Conservation (phyloP, 1,140 invertebrate species). For the Anoplophora glabripennis region DNA sequence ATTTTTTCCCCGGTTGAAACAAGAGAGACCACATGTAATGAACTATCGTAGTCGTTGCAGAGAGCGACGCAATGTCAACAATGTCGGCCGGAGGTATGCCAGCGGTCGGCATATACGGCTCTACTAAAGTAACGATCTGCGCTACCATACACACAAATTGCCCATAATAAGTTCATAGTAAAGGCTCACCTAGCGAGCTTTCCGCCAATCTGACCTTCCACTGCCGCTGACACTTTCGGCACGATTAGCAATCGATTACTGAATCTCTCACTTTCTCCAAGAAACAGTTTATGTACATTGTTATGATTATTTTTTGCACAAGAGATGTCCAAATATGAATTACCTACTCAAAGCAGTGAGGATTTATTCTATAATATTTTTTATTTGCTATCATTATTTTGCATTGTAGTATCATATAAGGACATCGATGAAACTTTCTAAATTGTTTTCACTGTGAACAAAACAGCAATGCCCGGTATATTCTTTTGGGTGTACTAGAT, state of each 20-base stretch:
- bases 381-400: too few relatives aligned
- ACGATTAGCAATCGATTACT: background rate
- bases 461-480: too few relatives aligned
- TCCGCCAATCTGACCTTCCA: constrained; percentile 8
- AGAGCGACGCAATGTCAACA: constrained; percentile 27
- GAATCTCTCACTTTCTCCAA: background rate
- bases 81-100: constrained; percentile 22
- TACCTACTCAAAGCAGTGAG: too few relatives aligned
- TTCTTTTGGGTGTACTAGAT: too few relatives aligned
- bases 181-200: constrained; percentile 17
- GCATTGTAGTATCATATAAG: too few relatives aligned
- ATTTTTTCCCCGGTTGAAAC: constrained; percentile 4
- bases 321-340: too few relatives aligned
- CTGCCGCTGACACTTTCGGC: constrained; percentile 1
- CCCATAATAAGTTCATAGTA: constrained; percentile 36
- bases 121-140: constrained; percentile 29
- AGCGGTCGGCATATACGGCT: constrained; percentile 25
- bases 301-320: too few relatives aligned
- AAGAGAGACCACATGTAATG: constrained; percentile 5
- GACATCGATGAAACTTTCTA: too few relatives aligned
- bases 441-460: too few relatives aligned
- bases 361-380: too few relatives aligned
- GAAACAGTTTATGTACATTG: too few relatives aligned
- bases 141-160: constrained; percentile 37
- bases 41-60: background rate